Conservation (phyloP, 2,888 invertebrate genomes). For the Brenthis hecate region DNA sequence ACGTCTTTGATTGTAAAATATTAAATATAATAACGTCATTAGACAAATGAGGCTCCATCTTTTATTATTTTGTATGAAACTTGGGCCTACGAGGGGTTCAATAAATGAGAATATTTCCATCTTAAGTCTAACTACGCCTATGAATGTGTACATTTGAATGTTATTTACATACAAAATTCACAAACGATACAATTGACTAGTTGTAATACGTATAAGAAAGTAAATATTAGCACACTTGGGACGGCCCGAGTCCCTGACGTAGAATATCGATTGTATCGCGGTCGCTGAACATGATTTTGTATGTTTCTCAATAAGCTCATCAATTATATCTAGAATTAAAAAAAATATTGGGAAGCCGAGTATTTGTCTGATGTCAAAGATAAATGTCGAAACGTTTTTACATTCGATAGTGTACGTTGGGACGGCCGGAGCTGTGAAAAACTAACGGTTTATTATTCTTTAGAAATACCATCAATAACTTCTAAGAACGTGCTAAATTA, state of each 20-base stretch:
- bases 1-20: no score
- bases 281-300: background rate
- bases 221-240: conserved; percentile 8
- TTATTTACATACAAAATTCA: conserved; percentile 28
- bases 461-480: conserved; percentile 20
- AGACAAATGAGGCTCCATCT: no score
- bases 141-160: conserved; percentile 1
- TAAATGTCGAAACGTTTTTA: background rate
- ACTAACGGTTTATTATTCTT: conserved; percentile 4
- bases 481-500: conserved; percentile 37
- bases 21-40: no score
- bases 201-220: conserved; percentile 22
- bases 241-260: background rate
- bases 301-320: conserved; percentile 1
- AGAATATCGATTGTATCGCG: background rate
- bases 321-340: conserved; percentile 1
- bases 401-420: background rate
- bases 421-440: background rate
- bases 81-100: background rate
- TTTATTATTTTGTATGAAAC: background rate
- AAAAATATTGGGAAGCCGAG: background rate
- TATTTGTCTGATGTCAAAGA: background rate
- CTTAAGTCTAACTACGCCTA: conserved; percentile 12
- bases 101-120: conserved; percentile 1
- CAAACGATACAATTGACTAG: conserved; percentile 26